Evolutionary conservation across 2,888 invertebrate species (phyloP), one percentile per base, ranked within the genome.

Genomic region (Ennomos erosarius): DNA sequence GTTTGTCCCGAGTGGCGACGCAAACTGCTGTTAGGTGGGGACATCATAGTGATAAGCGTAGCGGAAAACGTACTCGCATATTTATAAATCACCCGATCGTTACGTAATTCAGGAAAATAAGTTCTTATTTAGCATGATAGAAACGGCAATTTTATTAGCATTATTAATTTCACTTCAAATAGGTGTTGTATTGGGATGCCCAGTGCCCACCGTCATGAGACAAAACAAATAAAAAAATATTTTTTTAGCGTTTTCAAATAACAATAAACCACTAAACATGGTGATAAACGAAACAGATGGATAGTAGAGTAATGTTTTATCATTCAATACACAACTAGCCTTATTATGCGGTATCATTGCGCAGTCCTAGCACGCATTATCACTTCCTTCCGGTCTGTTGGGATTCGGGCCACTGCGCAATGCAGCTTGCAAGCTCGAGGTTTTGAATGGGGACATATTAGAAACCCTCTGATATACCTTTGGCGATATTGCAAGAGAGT

Each of bases 301-400:
- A 26, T 26, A 35, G 34, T 10, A 10, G 8, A 13, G 6, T 16
- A 8, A 16, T 39, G 44, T 35, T 35, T 38, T 53, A 39, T 40
- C 45, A 8, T 35, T 9, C 10, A 43, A 43, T 34, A n/a, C n/a
- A 39, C 38, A 38, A 34, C 40, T 36, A 26, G 42, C 50, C 42
- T 49, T 12, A 49, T 37, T 47, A 48, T 38, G 43, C 36, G 36
- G 55, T 64, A 67, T 71, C 74, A 78, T 80, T 73, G 69, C 65
- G 75, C 72, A 88, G 72, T 77, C 88, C 64, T 68, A 63, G 73
- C 88, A 87, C 87, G 88, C 55, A 66, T 59, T 16, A 62, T 56
- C 74, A 69, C 79, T 89, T 90, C 90, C 90, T 88, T 88, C 86
- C 88, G 71, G 79, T 67, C 82, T 80, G 79, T 82, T 70, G 84